Conservation (phyloP, 2,113 vertebrate species). For the Bombycilla garrulus region DNA sequence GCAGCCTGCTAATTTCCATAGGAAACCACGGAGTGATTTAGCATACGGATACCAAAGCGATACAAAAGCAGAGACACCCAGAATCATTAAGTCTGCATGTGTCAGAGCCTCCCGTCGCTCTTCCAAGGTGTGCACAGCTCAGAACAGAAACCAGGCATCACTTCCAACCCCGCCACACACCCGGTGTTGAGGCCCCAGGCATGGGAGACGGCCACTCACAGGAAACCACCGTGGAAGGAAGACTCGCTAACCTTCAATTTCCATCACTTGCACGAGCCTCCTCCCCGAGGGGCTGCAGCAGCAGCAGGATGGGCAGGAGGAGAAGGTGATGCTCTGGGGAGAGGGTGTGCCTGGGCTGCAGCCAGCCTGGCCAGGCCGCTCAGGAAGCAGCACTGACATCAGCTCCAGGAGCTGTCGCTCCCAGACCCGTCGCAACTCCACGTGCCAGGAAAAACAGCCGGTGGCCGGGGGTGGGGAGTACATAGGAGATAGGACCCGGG, state of each 20-base stretch:
- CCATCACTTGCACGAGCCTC: not conserved
- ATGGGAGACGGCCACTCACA: rapidly evolving
- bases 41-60: not conserved
- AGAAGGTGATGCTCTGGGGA: not conserved
- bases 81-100: not conserved
- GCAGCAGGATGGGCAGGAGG: rapidly evolving
- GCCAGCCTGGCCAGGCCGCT: not conserved
- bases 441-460: not conserved
- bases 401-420: not conserved
- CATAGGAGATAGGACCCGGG: not conserved
- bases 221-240: not conserved
- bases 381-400: conserved; percentile 26
- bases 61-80: not conserved
- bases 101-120: not conserved
- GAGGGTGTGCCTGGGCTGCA: not conserved
- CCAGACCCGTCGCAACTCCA: not conserved
- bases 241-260: not conserved
- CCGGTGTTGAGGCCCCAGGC: rapidly evolving
- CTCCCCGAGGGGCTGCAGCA: not conserved
- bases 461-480: not conserved
- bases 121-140: not conserved
- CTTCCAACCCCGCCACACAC: not conserved
- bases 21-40: not conserved
- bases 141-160: not conserved
- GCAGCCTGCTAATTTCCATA: not conserved